Base-by-base conservation (phyloP, 2,113 vertebrate species). In the Catharus bicknelli region DNA sequence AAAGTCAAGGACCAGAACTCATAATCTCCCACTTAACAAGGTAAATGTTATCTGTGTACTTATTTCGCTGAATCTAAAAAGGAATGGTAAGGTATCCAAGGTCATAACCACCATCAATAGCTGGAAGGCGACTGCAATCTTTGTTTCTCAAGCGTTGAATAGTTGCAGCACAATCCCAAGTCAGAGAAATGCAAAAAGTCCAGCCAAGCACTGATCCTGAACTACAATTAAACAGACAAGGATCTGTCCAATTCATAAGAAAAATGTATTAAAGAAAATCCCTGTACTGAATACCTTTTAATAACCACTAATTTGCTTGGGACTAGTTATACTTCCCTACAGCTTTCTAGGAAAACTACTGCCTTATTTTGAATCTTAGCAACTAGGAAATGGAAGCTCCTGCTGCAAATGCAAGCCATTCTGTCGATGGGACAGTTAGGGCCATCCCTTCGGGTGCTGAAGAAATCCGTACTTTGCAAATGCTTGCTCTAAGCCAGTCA, bases 311-410 rank as follows among this genome's bases (percentile, higher is more conserved):
- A 88, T 70, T 94, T 12, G 3, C 61, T 51, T 50, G 36, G 30
- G 87, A 91, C 55, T 38, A 81, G 26, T 62, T 76, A 75, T 18
- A 75, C 45, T 79, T 84, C 40, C 61, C n/a, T 74, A 63, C 3
- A 80, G 83, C 74, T 70, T 58, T 86, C 54, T 84, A 90, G 59
- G 55, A 83, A 93, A 84, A n/a, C 87, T 74, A 87, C 43, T 77
- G 61, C 48, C 55, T 55, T 88, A n/a, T 32, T 75, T 19, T 42
- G 34, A 88, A 12, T 73, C 57, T 77, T n/a, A 66, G 29, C 51
- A 76, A 81, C 13, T 13, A 73, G 66, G 18, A 92, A 86, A 77
- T 16, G 2, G 3, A 59, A 78, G 53, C n/a, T 83, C 17, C 43
- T 66, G 69, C 34, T 84, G 80, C 14, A 78, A 90, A 81, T 1